Percentiles rank a stretch among this genome's conserved stretches.
phyloP scores from a whole-genome alignment of 2,113 vertebrate species.

The Phalacrocorax carbo region DNA sequence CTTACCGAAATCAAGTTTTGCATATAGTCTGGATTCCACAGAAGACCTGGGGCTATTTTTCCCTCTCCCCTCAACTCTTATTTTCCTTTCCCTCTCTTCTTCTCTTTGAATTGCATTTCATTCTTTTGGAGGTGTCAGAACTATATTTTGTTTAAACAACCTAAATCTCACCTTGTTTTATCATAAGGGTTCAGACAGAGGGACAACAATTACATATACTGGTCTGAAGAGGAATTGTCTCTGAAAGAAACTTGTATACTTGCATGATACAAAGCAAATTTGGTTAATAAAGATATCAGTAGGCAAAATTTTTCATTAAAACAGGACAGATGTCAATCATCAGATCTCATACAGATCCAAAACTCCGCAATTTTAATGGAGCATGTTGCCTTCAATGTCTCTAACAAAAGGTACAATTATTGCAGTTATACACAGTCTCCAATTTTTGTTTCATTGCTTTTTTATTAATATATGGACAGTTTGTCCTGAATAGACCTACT shows the following conservation, averaged over 20 bases:
- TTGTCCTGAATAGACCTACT: background rate
- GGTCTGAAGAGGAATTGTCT: background rate
- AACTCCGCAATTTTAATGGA: background rate
- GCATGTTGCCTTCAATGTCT: background rate
- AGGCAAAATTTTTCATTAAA: background rate
- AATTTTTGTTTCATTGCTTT: background rate
- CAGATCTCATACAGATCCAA: background rate
- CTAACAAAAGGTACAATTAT: background rate
- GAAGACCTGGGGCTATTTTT: background rate
- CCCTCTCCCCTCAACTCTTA: background rate
- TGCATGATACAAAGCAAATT: background rate
- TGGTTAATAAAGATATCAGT: background rate
- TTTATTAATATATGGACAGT: background rate
- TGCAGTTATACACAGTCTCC: background rate
- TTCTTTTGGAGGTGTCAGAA: background rate
- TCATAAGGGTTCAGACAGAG: background rate
- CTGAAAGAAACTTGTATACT: background rate
- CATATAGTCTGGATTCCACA: background rate
- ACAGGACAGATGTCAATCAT: background rate
- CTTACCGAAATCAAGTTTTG: background rate
- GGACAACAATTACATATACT: background rate
- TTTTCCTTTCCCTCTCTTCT: background rate
- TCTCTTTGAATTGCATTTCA: background rate
- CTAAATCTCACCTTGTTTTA: background rate
- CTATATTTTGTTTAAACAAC: background rate